Evolutionary conservation across 2,888 invertebrate species (phyloP), one percentile per base, ranked within the genome.

Genomic region (Leptothorax acervorum): DNA sequence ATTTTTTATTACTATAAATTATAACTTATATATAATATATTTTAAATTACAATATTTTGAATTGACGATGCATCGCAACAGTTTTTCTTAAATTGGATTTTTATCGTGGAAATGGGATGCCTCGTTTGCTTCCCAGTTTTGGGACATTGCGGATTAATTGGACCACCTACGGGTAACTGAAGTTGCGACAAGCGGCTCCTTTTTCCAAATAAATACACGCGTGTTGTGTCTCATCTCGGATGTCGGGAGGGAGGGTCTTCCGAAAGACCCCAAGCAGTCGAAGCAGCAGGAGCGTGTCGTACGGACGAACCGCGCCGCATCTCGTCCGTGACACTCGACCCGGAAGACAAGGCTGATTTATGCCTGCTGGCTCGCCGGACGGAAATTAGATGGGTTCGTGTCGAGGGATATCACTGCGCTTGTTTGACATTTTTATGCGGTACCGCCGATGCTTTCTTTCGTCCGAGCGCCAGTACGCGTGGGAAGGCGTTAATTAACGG

Each of bases 171-270:
- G 76, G 65, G 11, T 6, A 71, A 55, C 23, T 42, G n/a, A 57
- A 55, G 79, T 79, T 79, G 79, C 79, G 83, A 62, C 83, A 81
- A 76, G 73, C 86, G 86, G 87, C 81, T 91, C 87, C 82, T 84
- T 87, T 89, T 86, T 86, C 87, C 90, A 87, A 89, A 87, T 85
- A 90, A 91, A 91, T 87, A 91, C 89, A 88, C 88, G 84, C 82
- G 82, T 68, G 70, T 76, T 75, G 31, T 53, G 31, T 57, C 63
- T 45, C 70, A 60, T 79, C 62, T 76, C 45, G 48, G 60, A 75
- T n/a, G 65, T 53, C 62, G 78, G n/a, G 60, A 42, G 66, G 66
- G 66, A 68, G 65, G 87, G 66, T 28, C 70, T 62, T 45, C 28
- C 70, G 74, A 84, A 87, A 83, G 85, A 82, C n/a, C 62, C 55